phyloP scores from a whole-genome alignment of 1,140 invertebrate genomes.

The Micrasema minimum region DNA sequence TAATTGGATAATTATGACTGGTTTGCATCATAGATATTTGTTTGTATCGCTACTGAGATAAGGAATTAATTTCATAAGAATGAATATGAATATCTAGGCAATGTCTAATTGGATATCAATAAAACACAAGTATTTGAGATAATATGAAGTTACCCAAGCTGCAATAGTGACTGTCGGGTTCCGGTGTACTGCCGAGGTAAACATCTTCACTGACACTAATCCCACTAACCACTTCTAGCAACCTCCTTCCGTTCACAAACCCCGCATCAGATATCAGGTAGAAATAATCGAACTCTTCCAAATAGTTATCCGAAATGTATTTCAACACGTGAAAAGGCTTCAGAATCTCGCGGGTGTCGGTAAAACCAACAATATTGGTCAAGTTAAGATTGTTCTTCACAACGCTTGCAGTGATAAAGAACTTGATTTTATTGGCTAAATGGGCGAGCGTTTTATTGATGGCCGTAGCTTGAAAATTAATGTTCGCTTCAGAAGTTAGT shows the following conservation, averaged over 20 bases:
- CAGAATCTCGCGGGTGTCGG: constrained; percentile 77
- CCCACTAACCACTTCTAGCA: constrained; percentile 76
- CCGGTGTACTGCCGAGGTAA: constrained; percentile 73
- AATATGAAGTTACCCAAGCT: constrained; percentile 72
- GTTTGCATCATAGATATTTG: no score
- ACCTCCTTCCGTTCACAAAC: constrained; percentile 79
- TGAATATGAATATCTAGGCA: no score
- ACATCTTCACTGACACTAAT: constrained; percentile 86
- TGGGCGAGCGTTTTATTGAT: constrained; percentile 84
- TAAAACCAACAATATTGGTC: constrained; percentile 84
- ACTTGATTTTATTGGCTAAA: constrained; percentile 81
- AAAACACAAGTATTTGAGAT: no score
- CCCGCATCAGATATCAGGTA: constrained; percentile 85
- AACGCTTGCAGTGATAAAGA: constrained; percentile 76
- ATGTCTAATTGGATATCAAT: no score
- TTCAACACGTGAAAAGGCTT: constrained; percentile 87
- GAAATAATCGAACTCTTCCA: constrained; percentile 91
- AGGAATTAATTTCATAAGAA: no score
- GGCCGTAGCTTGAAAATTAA: constrained; percentile 77
- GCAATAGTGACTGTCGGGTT: constrained; percentile 70
- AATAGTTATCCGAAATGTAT: constrained; percentile 89
- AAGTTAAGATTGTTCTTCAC: constrained; percentile 73
- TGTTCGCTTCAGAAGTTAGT: constrained; percentile 77
- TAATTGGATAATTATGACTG: no score
- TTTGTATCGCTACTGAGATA: no score